Percentiles rank a stretch among this genome's conserved stretches.
Evolutionary conservation across 2,797 vertebrate species (phyloP).

Genomic region (Crenuchus spilurus): DNA sequence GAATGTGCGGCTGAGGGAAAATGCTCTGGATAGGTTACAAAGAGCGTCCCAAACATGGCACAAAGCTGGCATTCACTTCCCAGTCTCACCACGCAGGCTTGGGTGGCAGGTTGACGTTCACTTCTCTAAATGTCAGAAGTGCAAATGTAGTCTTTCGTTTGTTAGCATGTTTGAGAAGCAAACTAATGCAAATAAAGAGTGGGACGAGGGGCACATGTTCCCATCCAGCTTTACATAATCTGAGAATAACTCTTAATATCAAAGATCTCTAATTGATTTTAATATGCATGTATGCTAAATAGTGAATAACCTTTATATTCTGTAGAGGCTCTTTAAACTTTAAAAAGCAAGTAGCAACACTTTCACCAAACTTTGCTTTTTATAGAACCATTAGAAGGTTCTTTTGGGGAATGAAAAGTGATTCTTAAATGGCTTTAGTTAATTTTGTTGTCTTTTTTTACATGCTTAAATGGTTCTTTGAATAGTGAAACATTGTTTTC

Average conservation of each 20-base stretch:
- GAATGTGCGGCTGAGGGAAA: conserved; percentile 72
- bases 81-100: conserved; percentile 43
- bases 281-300: no score
- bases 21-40: conserved; percentile 71
- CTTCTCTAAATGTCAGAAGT: conserved; percentile 57
- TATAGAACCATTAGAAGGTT: no score
- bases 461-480: no score
- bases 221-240: conserved; percentile 26
- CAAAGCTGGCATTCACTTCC: conserved; percentile 60
- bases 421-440: no score
- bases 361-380: no score
- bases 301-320: no score
- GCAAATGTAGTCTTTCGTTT: conserved; percentile 30
- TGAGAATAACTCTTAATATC: neutral
- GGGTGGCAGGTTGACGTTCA: conserved; percentile 59
- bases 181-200: conserved; percentile 23
- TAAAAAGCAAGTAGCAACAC: no score
- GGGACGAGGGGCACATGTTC: conserved; percentile 40
- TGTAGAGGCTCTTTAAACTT: no score
- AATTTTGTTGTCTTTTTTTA: no score
- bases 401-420: no score
- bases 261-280: no score
- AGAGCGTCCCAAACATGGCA: conserved; percentile 66
- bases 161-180: conserved; percentile 40
- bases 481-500: no score